A percentile compares a stretch with the other conserved stretches of the same genome.
These are phyloP conservation scores for Abrostola tripartita DNA, from an alignment of 2,888 invertebrate genomes.

Conservation along the genomic window DNA sequence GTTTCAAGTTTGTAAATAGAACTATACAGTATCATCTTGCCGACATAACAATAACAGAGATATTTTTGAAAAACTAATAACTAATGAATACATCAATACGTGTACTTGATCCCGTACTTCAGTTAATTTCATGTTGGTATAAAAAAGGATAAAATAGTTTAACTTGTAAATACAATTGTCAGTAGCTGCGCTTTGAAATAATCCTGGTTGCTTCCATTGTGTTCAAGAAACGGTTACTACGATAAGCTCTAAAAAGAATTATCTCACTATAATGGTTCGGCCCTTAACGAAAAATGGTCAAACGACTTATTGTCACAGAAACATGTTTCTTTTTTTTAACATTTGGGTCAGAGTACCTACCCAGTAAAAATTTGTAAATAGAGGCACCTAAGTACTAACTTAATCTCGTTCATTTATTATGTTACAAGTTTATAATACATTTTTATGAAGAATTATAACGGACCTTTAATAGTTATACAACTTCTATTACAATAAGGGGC, in stretches of 20 bases:
- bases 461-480: no score
- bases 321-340: constrained; percentile 40
- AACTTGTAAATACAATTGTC: constrained; percentile 53
- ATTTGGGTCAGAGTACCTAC: constrained; percentile 17
- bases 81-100: constrained; percentile 17
- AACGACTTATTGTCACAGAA: constrained; percentile 53
- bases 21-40: background rate
- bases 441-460: background rate
- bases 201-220: constrained; percentile 69
- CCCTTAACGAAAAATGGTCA: constrained; percentile 62
- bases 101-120: background rate
- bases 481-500: no score
- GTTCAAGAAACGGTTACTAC: constrained; percentile 65
- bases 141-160: constrained; percentile 39
- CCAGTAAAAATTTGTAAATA: background rate
- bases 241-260: constrained; percentile 70
- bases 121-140: constrained; percentile 23
- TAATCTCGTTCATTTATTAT: background rate
- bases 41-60: constrained; percentile 7
- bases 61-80: constrained; percentile 20
- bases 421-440: background rate
- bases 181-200: constrained; percentile 64
- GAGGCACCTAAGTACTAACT: background rate
- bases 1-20: background rate
- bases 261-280: constrained; percentile 51